A percentile compares a stretch with the other conserved stretches of the same genome.
Evolutionary conservation across 2,797 vertebrate species (phyloP).

Genomic region (Gymnodraco acuticeps): DNA sequence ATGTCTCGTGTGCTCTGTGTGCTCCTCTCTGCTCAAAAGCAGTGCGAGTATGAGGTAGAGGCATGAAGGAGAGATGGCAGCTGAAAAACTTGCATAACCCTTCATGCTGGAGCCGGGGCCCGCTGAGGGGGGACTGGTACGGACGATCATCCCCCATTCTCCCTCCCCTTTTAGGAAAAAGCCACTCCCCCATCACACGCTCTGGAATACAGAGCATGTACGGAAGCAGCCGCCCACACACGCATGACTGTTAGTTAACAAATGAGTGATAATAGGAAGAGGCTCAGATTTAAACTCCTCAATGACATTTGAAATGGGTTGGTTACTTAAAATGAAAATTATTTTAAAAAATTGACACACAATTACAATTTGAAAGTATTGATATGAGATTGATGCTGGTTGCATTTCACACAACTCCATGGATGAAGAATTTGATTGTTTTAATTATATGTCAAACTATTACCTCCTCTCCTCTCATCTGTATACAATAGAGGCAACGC

Average conservation of each 20-base stretch:
- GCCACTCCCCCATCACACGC: slow-evolving; percentile 39
- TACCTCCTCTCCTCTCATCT: background rate
- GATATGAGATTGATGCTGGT: background rate
- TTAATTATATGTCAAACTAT: background rate
- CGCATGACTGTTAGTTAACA: slow-evolving; percentile 8
- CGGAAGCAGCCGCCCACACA: slow-evolving; percentile 47
- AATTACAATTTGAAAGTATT: background rate
- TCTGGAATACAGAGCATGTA: slow-evolving; percentile 43
- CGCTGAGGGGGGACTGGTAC: slow-evolving; percentile 60
- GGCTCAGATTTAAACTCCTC: background rate
- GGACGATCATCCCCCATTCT: background rate
- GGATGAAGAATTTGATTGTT: background rate
- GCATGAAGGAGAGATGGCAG: slow-evolving; percentile 74
- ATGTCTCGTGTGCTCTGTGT: slow-evolving; percentile 11
- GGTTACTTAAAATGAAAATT: background rate
- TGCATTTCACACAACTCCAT: background rate
- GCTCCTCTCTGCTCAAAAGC: slow-evolving; percentile 50
- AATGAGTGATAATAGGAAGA: background rate
- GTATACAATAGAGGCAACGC: background rate
- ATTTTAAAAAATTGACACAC: background rate
- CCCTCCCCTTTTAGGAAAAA: background rate
- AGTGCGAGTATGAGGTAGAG: slow-evolving; percentile 64
- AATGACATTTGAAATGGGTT: background rate
- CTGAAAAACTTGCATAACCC: slow-evolving; percentile 83
- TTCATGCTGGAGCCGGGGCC: slow-evolving; percentile 75